phyloP scores from a whole-genome alignment of 2,888 invertebrate genomes.

The Torymus auratus region DNA sequence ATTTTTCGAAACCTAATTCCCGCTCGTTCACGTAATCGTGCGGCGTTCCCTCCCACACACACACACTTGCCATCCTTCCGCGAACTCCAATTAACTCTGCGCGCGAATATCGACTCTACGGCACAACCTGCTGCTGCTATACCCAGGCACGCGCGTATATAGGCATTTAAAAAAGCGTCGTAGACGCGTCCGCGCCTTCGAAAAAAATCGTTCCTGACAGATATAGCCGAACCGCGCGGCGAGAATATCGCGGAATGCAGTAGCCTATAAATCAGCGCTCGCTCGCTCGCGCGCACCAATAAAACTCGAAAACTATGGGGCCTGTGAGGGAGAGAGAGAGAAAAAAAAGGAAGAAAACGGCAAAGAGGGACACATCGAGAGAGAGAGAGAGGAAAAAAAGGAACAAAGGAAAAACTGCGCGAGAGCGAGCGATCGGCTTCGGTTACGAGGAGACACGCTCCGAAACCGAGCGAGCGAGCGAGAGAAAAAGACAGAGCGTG shows the following conservation, averaged over 20 bases:
- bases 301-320: constrained; percentile 42
- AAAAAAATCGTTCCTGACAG: constrained; percentile 41
- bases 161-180: constrained; percentile 15
- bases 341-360: constrained; percentile 6
- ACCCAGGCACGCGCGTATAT: too few species aligned
- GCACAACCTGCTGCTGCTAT: background rate
- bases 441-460: constrained; percentile 60
- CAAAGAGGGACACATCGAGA: background rate
- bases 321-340: background rate
- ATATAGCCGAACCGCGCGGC: constrained; percentile 41
- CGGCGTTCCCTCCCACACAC: too few species aligned
- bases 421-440: constrained; percentile 54
- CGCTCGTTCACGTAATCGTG: too few species aligned
- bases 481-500: constrained; percentile 56
- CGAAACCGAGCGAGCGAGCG: constrained; percentile 54
- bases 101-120: constrained; percentile 9
- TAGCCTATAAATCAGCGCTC: constrained; percentile 53
- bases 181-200: background rate
- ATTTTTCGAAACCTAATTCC: too few species aligned
- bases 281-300: constrained; percentile 27
- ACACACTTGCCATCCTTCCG: constrained; percentile 3
- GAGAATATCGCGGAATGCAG: background rate
- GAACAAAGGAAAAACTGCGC: constrained; percentile 53
- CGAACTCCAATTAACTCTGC: constrained; percentile 39
- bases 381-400: constrained; percentile 28